Base-by-base conservation (phyloP, 2,113 vertebrate species). In the Laterallus jamaicensis region DNA sequence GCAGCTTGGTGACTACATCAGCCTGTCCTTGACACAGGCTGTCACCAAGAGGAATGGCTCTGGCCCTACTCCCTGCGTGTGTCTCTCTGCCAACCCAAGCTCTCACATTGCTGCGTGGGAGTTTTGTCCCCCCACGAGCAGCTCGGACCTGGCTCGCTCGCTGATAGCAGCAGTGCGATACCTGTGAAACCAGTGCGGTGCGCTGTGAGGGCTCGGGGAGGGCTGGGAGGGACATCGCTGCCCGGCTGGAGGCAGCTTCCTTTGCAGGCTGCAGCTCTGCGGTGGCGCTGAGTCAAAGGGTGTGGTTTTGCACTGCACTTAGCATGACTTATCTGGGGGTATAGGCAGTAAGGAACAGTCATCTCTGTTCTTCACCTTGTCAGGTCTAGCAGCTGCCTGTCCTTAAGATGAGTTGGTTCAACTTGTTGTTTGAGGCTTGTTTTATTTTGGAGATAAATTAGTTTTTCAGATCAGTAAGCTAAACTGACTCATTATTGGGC, bases 31-130 rank as follows among this genome's bases (percentile, higher is more conserved):
- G 70, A 35, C 5, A 2, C 10, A 15, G 22, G 39, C 35, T 49
- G 32, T 56, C 29, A 6, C 13, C 1, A 3, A 2, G 8, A 29
- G 28, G 52, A 50, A 31, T 9, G 2, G 16, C 76, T 58, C 11
- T 0, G 10, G 11, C 44, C 25, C 47, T 35, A 5, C 0, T 49
- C 21, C 49, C 49, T 40, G 32, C 54, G 32, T 29, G 16, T 29
- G 58, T 49, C 52, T 17, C 2, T 37, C 7, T 75, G 78, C 47
- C 74, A 26, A n/a, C 25, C 17, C 0, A 4, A 29, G 68, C 0
- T 0, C 56, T 62, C 3, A 0, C 2, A 0, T 14, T 52, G 78
- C 85, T 50, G 40, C 11, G 37, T 29, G 8, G 40, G 47, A 55
- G 32, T 54, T 29, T 11, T 50, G 12, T 39, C 50, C 32, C 10